phyloP scores from a whole-genome alignment of 2,113 vertebrate species.

The Thamnaconus septentrionalis region DNA sequence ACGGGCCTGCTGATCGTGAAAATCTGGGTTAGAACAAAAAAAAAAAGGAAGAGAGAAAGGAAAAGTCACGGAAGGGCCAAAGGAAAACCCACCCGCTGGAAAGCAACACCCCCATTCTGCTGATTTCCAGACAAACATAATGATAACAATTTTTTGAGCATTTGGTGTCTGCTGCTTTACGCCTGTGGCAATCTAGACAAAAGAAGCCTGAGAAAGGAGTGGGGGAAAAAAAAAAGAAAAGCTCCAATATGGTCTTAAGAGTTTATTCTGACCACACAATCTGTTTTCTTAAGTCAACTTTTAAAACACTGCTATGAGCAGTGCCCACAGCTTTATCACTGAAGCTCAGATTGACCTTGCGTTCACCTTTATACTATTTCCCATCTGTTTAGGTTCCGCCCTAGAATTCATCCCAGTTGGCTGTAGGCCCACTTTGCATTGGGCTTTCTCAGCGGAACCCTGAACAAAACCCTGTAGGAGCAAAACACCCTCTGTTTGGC shows the following conservation, averaged over 20 bases:
- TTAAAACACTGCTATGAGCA: constrained; percentile 77
- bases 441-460: constrained; percentile 64
- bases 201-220: constrained; percentile 44
- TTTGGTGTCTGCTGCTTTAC: constrained; percentile 76
- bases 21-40: constrained; percentile 61
- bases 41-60: constrained; percentile 2
- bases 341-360: constrained; percentile 68
- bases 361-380: constrained; percentile 70
- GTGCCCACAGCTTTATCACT: constrained; percentile 76
- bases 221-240: neutral
- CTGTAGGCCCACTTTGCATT: constrained; percentile 71
- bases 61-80: constrained; percentile 39
- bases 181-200: constrained; percentile 77
- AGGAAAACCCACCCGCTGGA: constrained; percentile 63
- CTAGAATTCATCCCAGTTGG: constrained; percentile 70
- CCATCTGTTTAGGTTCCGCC: constrained; percentile 78
- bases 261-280: constrained; percentile 79
- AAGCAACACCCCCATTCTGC: constrained; percentile 65
- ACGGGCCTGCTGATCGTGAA: constrained; percentile 53
- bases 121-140: constrained; percentile 74
- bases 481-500: constrained; percentile 43
- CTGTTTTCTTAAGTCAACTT: constrained; percentile 81
- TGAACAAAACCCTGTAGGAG: constrained; percentile 59
- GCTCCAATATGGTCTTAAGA: constrained; percentile 79
- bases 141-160: constrained; percentile 74